Percentiles rank a stretch among this genome's conserved stretches.
phyloP scores from a whole-genome alignment of 2,888 invertebrate species.

The Napeogenes inachia region DNA sequence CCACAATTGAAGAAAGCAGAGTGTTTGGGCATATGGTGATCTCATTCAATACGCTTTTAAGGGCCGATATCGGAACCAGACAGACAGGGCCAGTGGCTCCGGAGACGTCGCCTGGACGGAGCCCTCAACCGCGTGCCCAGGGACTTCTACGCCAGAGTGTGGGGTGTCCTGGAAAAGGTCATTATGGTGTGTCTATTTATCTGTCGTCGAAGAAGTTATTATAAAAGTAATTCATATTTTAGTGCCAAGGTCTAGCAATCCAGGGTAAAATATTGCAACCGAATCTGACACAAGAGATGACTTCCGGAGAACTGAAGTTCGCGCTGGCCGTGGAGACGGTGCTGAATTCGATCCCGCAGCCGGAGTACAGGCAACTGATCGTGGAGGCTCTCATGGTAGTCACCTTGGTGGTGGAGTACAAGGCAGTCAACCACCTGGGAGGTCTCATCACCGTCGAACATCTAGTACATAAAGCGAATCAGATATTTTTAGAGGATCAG shows the following conservation, averaged over 20 bases:
- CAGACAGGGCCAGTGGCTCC: conserved; percentile 97
- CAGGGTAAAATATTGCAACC: conserved; percentile 94
- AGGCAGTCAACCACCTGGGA: conserved; percentile 85
- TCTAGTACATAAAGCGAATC: conserved; percentile 95
- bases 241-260: conserved; percentile 95
- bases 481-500: conserved; percentile 97
- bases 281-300: conserved; percentile 98
- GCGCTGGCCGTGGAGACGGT: conserved; percentile 98
- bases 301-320: conserved; percentile 98
- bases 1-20: no score
- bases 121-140: conserved; percentile 97
- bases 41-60: conserved; percentile 37
- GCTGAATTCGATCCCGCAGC: conserved; percentile 97
- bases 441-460: conserved; percentile 92
- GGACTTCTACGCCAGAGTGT: conserved; percentile 97
- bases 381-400: conserved; percentile 98
- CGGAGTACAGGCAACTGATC: conserved; percentile 97
- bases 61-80: conserved; percentile 81
- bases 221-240: conserved; percentile 30
- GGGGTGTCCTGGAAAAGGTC: conserved; percentile 93
- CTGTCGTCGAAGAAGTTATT: no score
- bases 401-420: conserved; percentile 92
- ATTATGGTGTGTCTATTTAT: no score
- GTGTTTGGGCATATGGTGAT: no score
- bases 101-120: conserved; percentile 95